Conservation (phyloP, 2,797 vertebrate genomes). For the Rousettus madagascariensis region DNA sequence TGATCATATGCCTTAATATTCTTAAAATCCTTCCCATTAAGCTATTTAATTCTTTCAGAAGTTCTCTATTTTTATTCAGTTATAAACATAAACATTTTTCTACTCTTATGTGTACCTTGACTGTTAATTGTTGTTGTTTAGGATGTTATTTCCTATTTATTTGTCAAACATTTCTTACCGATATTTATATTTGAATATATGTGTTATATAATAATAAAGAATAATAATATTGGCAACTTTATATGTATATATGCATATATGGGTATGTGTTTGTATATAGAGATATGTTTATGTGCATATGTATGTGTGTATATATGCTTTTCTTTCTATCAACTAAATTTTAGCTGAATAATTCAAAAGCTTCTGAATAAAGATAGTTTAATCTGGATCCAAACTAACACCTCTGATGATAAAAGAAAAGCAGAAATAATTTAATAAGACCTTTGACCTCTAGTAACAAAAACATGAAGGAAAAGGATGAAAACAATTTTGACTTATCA, state of each 20-base stretch:
- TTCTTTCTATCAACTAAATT: neutral
- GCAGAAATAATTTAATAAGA: neutral
- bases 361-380: neutral
- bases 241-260: neutral
- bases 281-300: no score
- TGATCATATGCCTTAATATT: neutral
- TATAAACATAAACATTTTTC: neutral
- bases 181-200: neutral
- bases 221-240: neutral
- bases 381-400: neutral
- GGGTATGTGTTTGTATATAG: rapidly evolving
- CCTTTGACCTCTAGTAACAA: neutral
- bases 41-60: neutral
- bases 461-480: neutral
- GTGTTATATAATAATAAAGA: neutral
- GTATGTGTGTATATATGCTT: rapidly evolving
- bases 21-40: neutral
- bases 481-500: constrained; percentile 64
- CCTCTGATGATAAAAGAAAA: neutral
- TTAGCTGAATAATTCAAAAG: neutral
- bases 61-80: neutral
- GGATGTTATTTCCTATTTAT: neutral
- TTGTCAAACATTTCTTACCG: neutral
- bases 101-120: neutral
- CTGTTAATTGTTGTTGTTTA: neutral